These are phyloP conservation scores for Melanostigma gelatinosum DNA, from an alignment of 2,113 vertebrate species.

Conservation along the genomic window DNA sequence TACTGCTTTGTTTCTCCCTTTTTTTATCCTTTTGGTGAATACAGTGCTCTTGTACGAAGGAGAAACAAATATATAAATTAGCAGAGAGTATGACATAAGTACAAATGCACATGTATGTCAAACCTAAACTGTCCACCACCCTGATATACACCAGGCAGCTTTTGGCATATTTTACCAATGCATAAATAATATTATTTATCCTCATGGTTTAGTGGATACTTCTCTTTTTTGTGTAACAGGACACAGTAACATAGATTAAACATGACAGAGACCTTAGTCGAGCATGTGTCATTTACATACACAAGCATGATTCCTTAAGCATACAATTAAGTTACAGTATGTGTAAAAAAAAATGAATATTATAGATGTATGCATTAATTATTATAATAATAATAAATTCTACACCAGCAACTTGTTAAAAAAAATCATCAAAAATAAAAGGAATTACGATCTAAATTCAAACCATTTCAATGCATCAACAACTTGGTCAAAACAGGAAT, in stretches of 20 bases:
- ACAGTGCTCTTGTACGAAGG: not conserved
- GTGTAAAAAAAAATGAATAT: not conserved
- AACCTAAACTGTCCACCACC: not conserved
- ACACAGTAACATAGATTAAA: not conserved
- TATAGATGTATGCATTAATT: not conserved
- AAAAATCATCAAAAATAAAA: not conserved
- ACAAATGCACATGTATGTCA: not conserved
- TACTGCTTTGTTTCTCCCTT: not conserved
- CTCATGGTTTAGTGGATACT: not conserved
- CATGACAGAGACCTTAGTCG: not conserved
- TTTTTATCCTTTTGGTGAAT: not conserved
- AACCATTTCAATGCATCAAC: not conserved
- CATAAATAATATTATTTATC: not conserved
- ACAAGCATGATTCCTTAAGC: not conserved
- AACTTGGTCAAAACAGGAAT: not conserved
- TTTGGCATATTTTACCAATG: not conserved
- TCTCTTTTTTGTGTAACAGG: not conserved
- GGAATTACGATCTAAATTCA: not conserved
- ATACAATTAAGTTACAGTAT: too few species aligned
- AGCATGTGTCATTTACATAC: not conserved
- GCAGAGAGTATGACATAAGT: not conserved
- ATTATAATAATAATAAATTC: not conserved
- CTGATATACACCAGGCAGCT: not conserved
- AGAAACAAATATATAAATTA: not conserved
- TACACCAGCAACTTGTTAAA: not conserved